Evolutionary conservation across 2,888 invertebrate species (phyloP).

Genomic region (Eubasilissa splendida): DNA sequence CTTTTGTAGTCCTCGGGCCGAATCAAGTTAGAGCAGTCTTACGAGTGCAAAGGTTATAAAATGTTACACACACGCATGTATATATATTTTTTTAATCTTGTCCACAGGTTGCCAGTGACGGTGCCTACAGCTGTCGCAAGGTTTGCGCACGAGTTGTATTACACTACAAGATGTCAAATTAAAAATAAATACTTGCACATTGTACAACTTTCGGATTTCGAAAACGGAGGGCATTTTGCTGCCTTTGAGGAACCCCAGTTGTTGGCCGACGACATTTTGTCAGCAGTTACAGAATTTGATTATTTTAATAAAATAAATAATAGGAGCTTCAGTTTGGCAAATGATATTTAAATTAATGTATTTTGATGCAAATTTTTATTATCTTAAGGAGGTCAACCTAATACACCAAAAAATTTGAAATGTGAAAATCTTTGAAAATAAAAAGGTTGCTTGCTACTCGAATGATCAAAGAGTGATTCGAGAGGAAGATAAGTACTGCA

Average conservation of each 20-base stretch:
- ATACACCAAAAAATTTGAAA: too few species aligned
- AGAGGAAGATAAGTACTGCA: too few species aligned
- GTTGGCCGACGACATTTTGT: slow-evolving; percentile 78
- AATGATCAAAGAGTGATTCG: too few species aligned
- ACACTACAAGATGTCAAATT: slow-evolving; percentile 75
- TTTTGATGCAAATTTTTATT: too few species aligned
- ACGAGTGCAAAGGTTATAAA: too few species aligned
- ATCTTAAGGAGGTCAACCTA: too few species aligned
- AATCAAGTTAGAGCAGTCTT: too few species aligned
- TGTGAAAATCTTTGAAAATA: too few species aligned
- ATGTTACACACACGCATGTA: not conserved
- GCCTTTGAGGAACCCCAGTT: slow-evolving; percentile 85
- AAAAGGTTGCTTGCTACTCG: too few species aligned
- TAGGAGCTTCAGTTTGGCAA: too few species aligned
- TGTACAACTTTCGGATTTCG: slow-evolving; percentile 75
- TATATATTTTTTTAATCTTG: not conserved
- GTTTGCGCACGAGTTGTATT: slow-evolving; percentile 79
- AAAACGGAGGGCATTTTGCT: slow-evolving; percentile 87
- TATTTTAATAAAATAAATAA: slow-evolving; percentile 44
- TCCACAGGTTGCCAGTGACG: slow-evolving; percentile 75
- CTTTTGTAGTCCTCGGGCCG: too few species aligned
- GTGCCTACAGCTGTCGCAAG: slow-evolving; percentile 83
- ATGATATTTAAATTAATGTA: too few species aligned
- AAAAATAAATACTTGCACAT: slow-evolving; percentile 77
- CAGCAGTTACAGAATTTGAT: slow-evolving; percentile 64